phyloP scores from a whole-genome alignment of 1,140 invertebrate genomes.

The Geopemphigus sp. region DNA sequence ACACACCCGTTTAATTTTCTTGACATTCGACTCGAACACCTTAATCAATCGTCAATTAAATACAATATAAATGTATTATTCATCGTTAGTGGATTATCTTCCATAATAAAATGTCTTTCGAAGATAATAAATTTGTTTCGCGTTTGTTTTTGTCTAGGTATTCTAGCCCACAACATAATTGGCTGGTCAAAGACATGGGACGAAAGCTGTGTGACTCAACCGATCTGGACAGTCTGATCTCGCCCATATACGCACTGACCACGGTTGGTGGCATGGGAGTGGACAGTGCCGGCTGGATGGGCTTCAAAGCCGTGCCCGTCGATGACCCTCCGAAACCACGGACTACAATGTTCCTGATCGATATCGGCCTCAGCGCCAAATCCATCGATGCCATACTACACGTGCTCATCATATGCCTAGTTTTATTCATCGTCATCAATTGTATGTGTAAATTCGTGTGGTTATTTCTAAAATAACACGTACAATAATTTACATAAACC shows the following conservation, averaged over 20 bases:
- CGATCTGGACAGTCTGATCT: slow-evolving; percentile 18
- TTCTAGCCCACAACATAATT: not conserved
- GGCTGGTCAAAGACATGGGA: not conserved
- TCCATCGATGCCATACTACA: slow-evolving; percentile 18
- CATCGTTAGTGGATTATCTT: too few species aligned
- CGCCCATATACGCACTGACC: slow-evolving; percentile 24
- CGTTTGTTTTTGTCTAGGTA: not conserved
- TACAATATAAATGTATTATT: too few species aligned
- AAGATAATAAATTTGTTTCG: too few species aligned
- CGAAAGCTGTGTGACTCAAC: not conserved
- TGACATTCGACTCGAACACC: too few species aligned
- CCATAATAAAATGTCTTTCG: too few species aligned
- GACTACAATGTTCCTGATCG: not conserved
- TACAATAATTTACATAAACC: not conserved
- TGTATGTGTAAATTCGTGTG: slow-evolving; percentile 40
- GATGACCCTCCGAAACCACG: not conserved
- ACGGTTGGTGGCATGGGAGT: not conserved
- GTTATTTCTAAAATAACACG: slow-evolving; percentile 25
- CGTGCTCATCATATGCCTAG: slow-evolving; percentile 34
- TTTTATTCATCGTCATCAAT: slow-evolving; percentile 26
- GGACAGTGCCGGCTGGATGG: slow-evolving; percentile 11
- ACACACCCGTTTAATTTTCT: too few species aligned
- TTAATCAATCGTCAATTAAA: too few species aligned
- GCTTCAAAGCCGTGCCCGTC: slow-evolving; percentile 12
- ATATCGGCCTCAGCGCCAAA: not conserved